phyloP scores from a whole-genome alignment of 2,113 vertebrate species.

The Parus major region DNA sequence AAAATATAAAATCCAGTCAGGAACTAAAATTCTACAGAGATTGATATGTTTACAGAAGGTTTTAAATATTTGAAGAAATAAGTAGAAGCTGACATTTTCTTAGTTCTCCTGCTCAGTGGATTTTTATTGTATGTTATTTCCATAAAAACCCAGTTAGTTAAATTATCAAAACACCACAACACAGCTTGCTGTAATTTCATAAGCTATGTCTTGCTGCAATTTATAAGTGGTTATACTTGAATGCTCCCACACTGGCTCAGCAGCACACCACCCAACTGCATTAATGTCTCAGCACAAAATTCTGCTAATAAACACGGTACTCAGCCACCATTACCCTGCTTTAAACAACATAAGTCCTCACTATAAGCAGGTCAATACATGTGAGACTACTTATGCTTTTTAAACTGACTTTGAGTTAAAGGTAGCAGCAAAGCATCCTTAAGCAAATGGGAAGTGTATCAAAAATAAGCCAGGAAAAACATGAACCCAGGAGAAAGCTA shows the following conservation, averaged over 20 bases:
- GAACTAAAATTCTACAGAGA: neutral
- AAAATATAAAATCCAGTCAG: neutral
- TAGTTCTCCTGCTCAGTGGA: neutral
- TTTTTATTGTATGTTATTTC: neutral
- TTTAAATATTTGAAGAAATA: neutral
- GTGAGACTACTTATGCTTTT: neutral
- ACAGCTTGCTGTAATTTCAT: neutral
- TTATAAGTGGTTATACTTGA: neutral
- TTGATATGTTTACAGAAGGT: neutral
- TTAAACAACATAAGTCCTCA: neutral
- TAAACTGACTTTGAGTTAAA: neutral
- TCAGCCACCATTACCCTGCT: neutral
- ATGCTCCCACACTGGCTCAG: neutral
- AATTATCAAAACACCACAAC: neutral
- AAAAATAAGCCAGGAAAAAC: neutral
- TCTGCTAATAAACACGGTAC: neutral
- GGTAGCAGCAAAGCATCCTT: neutral
- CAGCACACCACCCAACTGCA: neutral
- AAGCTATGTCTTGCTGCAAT: neutral
- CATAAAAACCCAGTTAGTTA: neutral
- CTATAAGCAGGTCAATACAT: neutral
- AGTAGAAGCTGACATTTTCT: neutral
- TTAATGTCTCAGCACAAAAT: neutral
- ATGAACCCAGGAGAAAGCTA: neutral
- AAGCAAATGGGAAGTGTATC: neutral